Conservation (phyloP, 1,140 invertebrate genomes). For the Zaprionus capensis region DNA sequence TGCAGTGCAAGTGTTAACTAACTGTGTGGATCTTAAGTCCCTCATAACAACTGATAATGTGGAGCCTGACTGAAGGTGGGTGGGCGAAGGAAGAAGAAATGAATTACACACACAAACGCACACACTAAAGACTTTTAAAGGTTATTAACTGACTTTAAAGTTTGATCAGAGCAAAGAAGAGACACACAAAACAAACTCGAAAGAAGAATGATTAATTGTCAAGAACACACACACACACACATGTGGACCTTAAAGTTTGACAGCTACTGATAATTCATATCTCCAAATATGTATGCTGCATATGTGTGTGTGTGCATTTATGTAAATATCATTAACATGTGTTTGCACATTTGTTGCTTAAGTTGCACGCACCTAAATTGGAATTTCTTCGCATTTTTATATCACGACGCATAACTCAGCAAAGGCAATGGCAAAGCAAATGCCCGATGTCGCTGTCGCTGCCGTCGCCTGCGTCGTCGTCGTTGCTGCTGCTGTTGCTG, state of each 20-base stretch:
- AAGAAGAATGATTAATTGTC: conserved; percentile 63
- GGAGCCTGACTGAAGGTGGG: background rate
- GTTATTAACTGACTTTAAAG: conserved; percentile 55
- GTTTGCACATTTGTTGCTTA: conserved; percentile 6
- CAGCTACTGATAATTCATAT: conserved; percentile 24
- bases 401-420: conserved; percentile 40
- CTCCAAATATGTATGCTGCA: background rate
- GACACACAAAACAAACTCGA: conserved; percentile 36
- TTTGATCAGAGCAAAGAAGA: background rate
- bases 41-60: conserved; percentile 26
- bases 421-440: conserved; percentile 31
- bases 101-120: conserved; percentile 23
- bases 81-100: conserved; percentile 10
- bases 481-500: conserved; percentile 49
- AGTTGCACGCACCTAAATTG: conserved; percentile 52
- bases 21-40: conserved; percentile 8
- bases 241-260: conserved; percentile 26
- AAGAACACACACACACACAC: conserved; percentile 19
- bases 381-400: conserved; percentile 45
- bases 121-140: conserved; percentile 46
- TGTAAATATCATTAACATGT: background rate
- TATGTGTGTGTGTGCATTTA: background rate
- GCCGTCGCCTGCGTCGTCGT: conserved; percentile 38
- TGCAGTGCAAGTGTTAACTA: conserved; percentile 20
- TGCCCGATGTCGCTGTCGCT: conserved; percentile 17